Base-by-base conservation (phyloP, 2,113 vertebrate genomes). In the Smithornis capensis region DNA sequence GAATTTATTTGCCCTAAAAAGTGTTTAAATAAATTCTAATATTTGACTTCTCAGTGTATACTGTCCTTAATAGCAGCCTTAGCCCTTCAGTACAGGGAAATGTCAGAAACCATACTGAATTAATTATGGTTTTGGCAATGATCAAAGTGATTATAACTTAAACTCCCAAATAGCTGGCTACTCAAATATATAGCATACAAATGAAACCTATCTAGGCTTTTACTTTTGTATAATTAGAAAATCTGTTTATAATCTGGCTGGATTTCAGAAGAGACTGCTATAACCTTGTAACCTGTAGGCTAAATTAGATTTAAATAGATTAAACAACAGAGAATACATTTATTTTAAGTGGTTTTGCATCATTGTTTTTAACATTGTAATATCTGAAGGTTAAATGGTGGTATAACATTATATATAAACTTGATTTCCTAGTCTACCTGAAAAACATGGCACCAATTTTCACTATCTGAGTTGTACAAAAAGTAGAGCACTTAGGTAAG, bases 231-330 rank as follows among this genome's bases (percentile, higher is more conserved):
- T 92, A 63, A 90, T 94, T 87, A 83, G 45, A 89, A 90, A 90
- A 92, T 83, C 69, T 83, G 59, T 82, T 91, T 89, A 73, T 93
- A 76, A 57, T 89, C 60, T 91, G 81, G 49, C 69, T 73, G 50
- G 19, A 65, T 78, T 95, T 96, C 81, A 70, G 71, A 83, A 83
- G 63, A 85, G 33, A 60, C 24, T 92, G 68, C 35, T 83, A 40
- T 89, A 89, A 78, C 83, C 47, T 86, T 77, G 59, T 93, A 94
- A 89, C 55, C 37, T 53, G 44, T 83, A 71, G 82, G 73, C 67
- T 84, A 91, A 81, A 81, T 91, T 92, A 44, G 50, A 94, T 92
- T 95, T 83, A 57, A 87, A 70, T 74, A 95, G 82, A 78, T 87
- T 71, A 92, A 92, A 62, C 28, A 53, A 69, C 57, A 71, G 73